These are phyloP conservation scores for Tetrao urogallus DNA, from an alignment of 2,113 vertebrate genomes.

Conservation along the genomic window DNA sequence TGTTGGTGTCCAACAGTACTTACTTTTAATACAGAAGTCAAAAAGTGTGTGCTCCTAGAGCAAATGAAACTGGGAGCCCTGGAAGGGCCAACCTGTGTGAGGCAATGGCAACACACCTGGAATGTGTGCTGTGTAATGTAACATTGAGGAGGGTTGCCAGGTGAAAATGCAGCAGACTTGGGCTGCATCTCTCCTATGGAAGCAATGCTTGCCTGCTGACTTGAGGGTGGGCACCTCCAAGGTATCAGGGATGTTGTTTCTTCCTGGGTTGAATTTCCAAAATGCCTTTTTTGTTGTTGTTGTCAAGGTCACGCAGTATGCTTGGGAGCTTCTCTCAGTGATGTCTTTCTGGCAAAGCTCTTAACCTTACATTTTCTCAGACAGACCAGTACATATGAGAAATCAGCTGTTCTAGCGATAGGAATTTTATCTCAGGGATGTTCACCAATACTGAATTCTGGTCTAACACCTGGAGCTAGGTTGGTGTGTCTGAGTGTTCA, in stretches of 20 bases:
- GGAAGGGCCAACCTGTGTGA: not conserved
- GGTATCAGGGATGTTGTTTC: not conserved
- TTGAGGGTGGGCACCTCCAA: not conserved
- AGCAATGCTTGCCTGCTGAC: not conserved
- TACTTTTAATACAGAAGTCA: constrained; percentile 2
- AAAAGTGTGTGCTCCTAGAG: not conserved
- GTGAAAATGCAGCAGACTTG: not conserved
- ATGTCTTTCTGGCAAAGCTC: not conserved
- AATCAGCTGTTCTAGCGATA: not conserved
- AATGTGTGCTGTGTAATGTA: not conserved
- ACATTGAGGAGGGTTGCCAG: not conserved
- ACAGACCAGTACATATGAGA: not conserved
- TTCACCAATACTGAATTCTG: not conserved
- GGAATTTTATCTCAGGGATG: not conserved
- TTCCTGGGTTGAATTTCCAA: not conserved
- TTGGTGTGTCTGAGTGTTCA: not conserved
- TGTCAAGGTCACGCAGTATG: not conserved
- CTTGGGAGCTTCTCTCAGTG: not conserved
- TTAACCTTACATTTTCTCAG: not conserved
- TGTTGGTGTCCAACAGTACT: not conserved
- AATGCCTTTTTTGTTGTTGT: not conserved
- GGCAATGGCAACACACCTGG: not conserved
- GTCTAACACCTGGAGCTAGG: no score
- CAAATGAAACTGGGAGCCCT: not conserved
- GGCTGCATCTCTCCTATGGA: not conserved